Base-by-base conservation (phyloP, 2,888 invertebrate genomes). In the Noctuana brunneofusca region DNA sequence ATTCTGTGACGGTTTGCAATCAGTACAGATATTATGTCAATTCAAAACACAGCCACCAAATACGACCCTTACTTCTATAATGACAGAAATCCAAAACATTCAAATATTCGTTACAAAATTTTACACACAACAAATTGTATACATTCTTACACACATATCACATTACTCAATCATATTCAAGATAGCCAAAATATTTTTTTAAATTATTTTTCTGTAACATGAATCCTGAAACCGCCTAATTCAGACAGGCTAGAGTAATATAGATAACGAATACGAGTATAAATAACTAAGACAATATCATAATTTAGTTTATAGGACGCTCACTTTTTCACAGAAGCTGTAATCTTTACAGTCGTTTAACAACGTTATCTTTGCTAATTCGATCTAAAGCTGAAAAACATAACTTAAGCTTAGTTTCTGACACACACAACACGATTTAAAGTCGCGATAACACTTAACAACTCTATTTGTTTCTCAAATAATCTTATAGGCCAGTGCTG, bases 291-390 rank as follows among this genome's bases (percentile, higher is more conserved):
- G 6, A 27, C 24, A 22, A 18, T 3, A 24, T 1, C n/a, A 11
- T 49, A 43, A 24, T 38, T 52, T 5, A 43, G 16, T 27, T 14
- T n/a, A 18, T 43, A 58, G 49, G 52, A 12, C 27, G 24, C 22
- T 6, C 18, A 18, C 58, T 41, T 30, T n/a, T 24, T 30, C 27
- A 52, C 11, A 52, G 56, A 46, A 56, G 43, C 41, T 32, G 35
- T 20, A 43, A 59, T 43, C 52, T 59, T 59, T 59, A 59, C 59
- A 50, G 43, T 50, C 50, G 16, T 43, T 18, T 50, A 58, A 38
- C 18, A 41, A 43, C n/a, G 41, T 59, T 52, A 30, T 27, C 6
- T 41, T 22, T 16, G 27, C 11, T 58, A 32, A 30, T 12, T 24
- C 41, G 52, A 52, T 52, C 8, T 52, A 41, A 58, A 30, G 20